Evolutionary conservation across 2,113 vertebrate species (phyloP).

Genomic region (Zootoca vivipara): DNA sequence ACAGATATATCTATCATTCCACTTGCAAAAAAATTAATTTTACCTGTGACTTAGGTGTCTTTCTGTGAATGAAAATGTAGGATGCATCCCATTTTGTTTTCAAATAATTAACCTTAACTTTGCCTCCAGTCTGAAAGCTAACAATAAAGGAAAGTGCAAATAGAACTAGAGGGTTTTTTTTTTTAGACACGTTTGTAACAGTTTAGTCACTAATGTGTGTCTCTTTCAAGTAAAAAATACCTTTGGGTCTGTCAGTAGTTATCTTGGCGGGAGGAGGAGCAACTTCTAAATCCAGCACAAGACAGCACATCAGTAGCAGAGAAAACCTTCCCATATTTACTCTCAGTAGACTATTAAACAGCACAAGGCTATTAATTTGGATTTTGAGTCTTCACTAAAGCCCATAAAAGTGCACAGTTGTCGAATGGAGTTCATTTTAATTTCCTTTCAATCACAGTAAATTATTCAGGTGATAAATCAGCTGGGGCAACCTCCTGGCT

Average conservation of each 20-base stretch:
- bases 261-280: constrained; percentile 15
- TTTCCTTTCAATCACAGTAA: constrained; percentile 98
- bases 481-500: constrained; percentile 86
- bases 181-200: accelerated
- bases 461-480: constrained; percentile 99
- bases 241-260: background rate
- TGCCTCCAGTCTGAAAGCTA: background rate
- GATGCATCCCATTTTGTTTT: background rate
- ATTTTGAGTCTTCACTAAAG: constrained; percentile 89
- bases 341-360: constrained; percentile 89
- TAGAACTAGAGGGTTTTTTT: constrained; percentile 14
- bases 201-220: background rate
- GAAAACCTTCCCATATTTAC: constrained; percentile 80
- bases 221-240: constrained; percentile 46
- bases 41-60: background rate
- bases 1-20: background rate
- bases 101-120: background rate
- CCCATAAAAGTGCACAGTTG: constrained; percentile 89
- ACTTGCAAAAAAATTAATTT: background rate
- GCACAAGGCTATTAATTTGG: constrained; percentile 88
- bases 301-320: constrained; percentile 51
- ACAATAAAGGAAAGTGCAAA: background rate
- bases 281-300: constrained; percentile 44
- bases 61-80: background rate
- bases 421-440: constrained; percentile 98